These are phyloP conservation scores for Magallana angulata DNA, from an alignment of 1,140 invertebrate genomes.

Conservation along the genomic window DNA sequence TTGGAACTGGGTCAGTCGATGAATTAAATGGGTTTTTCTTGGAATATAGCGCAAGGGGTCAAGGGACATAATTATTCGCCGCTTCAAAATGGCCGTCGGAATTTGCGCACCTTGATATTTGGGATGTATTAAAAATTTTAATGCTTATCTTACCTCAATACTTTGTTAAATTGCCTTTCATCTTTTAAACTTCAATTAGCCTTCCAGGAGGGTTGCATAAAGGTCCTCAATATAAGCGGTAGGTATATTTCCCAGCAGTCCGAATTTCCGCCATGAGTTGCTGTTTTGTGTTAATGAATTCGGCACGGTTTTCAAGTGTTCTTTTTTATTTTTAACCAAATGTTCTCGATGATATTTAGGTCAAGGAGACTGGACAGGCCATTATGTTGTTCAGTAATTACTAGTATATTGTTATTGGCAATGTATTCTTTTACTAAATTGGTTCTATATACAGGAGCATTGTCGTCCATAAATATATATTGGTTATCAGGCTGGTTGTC, in stretches of 20 bases:
- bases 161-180: not conserved
- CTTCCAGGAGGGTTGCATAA: constrained; percentile 26
- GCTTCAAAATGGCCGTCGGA: no score
- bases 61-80: no score
- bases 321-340: constrained; percentile 42
- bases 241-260: constrained; percentile 1
- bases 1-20: no score
- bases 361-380: no score
- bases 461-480: constrained; percentile 41
- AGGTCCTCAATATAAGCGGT: no score
- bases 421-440: constrained; percentile 18
- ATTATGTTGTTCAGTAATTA: not conserved
- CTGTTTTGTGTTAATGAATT: constrained; percentile 1
- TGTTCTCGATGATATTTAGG: constrained; percentile 37
- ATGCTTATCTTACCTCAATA: not conserved
- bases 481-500: not conserved
- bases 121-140: no score
- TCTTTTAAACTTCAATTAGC: not conserved
- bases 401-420: constrained; percentile 39
- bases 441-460: constrained; percentile 42
- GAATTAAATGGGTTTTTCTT: no score
- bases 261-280: constrained; percentile 6
- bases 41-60: no score
- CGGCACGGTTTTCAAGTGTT: not conserved
- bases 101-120: no score